Base-by-base conservation (phyloP, 2,888 invertebrate genomes). In the Lycia hirtaria region DNA sequence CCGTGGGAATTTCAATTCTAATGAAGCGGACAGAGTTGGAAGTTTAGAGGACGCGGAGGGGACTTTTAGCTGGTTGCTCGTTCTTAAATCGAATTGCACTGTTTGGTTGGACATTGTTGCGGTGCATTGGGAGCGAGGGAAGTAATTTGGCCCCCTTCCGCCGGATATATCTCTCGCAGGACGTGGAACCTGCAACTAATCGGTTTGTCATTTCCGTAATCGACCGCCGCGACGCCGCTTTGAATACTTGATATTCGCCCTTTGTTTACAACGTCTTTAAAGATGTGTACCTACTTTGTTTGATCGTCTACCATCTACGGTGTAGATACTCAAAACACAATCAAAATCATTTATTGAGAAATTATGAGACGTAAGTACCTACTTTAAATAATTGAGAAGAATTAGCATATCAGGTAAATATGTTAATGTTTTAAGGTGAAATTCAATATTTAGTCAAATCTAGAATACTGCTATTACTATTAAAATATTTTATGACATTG, bases 1-100 rank as follows among this genome's bases (percentile, higher is more conserved):
- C 87, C 85, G 88, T 88, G 88, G 86, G 89, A 90, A 89, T 90
- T 88, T 85, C 71, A 81, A 85, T 87, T 86, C 79, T 89, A 88
- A 88, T 87, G 86, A 86, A 88, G 78, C 83, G 75, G 61, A 75
- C 73, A 72, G 74, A 76, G 72, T 76, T 68, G 62, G 72, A 76
- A 76, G 66, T 76, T 75, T 71, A 70, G 71, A 35, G 70, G 68
- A 71, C 68, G 68, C 55, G 63, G 55, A 60, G 55, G 57, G 69
- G 71, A 78, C 75, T 79, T 80, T 80, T 75, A 72, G 64, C 69
- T 65, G 62, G 68, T 68, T 63, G 63, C 68, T 72, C 65, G 70
- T 77, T 80, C 78, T 83, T 78, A 76, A 82, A 83, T 83, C 78
- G 77, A 82, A 82, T 82, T 82, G 75, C 72, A 65, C 71, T 76